These are phyloP conservation scores for Troilus luridus DNA, from an alignment of 2,888 invertebrate genomes.

Conservation along the genomic window DNA sequence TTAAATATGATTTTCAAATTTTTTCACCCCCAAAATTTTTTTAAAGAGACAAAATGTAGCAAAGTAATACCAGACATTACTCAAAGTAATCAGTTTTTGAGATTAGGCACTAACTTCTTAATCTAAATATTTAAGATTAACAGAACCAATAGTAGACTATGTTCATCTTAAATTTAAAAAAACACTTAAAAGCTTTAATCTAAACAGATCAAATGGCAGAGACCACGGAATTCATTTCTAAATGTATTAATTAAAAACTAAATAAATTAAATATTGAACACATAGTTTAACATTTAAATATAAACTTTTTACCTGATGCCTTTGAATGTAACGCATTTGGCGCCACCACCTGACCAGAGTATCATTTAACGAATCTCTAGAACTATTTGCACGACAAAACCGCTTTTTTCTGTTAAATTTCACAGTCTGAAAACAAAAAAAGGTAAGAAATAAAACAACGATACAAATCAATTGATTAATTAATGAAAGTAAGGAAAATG, in stretches of 20 bases:
- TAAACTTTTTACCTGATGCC: constrained; percentile 39
- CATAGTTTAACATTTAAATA: not conserved
- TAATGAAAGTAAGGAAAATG: too few species aligned
- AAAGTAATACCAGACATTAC: not conserved
- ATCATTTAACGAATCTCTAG: constrained; percentile 46
- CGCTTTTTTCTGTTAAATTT: constrained; percentile 47
- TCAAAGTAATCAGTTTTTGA: not conserved
- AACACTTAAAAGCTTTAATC: not conserved
- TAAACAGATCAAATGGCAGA: not conserved
- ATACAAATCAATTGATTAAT: too few species aligned
- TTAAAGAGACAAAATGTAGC: not conserved
- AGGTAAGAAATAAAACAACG: not conserved
- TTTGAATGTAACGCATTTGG: constrained; percentile 51
- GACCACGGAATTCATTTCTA: not conserved
- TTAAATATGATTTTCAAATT: not conserved
- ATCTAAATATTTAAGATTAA: not conserved
- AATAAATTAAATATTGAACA: not conserved
- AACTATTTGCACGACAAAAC: not conserved
- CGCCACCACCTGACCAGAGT: constrained; percentile 57
- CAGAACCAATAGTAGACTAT: not conserved
- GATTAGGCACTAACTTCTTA: not conserved
- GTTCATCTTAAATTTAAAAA: not conserved
- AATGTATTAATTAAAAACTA: not conserved
- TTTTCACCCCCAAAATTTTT: not conserved
- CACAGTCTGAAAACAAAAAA: constrained; percentile 47